Evolutionary conservation across 1,140 invertebrate genomes (phyloP), one percentile per base, ranked within the genome.

Genomic region (Zaprionus lachaisei): DNA sequence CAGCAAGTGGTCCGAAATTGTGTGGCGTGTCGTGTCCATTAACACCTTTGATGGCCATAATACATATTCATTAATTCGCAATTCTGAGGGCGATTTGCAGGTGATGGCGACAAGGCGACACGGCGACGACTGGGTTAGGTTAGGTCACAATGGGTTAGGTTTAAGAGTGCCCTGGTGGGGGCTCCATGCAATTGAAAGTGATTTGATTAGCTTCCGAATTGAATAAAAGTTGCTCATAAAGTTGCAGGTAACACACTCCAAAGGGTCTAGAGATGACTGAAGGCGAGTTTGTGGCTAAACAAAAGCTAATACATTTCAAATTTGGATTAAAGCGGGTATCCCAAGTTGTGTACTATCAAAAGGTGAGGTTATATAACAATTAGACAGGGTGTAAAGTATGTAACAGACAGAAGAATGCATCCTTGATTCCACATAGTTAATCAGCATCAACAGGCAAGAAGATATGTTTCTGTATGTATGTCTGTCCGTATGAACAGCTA

Each of bases 1-100:
- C 7, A 24, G 61, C 57, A 34, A 63, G 73, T 24, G 69, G 56
- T 41, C 64, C 72, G 68, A 76, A 83, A 87, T 79, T 81, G 81
- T 87, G 85, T 89, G 84, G 85, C 85, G 84, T 90, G 84, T 81
- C 81, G 78, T 89, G 85, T 90, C 84, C 85, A 89, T 89, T 89
- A 89, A 87, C 84, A 89, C 84, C 84, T 89, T 77, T 87, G 87
- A 77, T 89, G 86, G 72, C 74, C 81, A 90, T 89, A 90, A 90
- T 89, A 85, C 85, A 90, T 85, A 90, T 90, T 90, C 84, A 89
- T 89, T 89, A 90, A 90, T 85, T 80, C 38, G 77, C 68, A 49
- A 62, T 80, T 51, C 61, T 63, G 24, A 73, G 75, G 44, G 58
- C 72, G 54, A 73, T 63, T 77, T 61, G 58, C 63, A 73, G 75